Percentiles rank a stretch among this genome's conserved stretches.
Conservation (phyloP, 2,113 vertebrate species). For the Sorex fumeus region DNA sequence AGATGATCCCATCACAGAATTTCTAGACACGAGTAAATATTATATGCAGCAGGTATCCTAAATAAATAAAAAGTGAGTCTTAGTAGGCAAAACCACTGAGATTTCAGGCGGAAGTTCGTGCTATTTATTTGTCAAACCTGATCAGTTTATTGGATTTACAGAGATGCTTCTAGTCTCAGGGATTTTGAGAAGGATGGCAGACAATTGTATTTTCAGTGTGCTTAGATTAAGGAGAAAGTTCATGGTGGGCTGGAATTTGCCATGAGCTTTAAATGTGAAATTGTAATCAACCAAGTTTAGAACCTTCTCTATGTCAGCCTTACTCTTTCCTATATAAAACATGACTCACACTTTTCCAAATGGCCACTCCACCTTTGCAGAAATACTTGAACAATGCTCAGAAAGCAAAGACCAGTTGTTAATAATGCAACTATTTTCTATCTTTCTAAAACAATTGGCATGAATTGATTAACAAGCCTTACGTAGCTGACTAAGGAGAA, state of each 20-base stretch:
- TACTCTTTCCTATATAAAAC: neutral
- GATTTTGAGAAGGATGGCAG: rapidly evolving
- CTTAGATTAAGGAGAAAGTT: neutral
- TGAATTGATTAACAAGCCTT: neutral
- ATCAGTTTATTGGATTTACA: rapidly evolving
- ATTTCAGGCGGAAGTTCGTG: neutral
- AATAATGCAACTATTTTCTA: neutral
- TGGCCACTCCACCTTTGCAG: neutral
- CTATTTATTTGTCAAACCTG: rapidly evolving
- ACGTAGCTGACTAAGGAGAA: neutral
- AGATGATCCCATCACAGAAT: too few relatives aligned
- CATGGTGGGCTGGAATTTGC: neutral
- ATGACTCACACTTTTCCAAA: neutral
- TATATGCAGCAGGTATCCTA: too few relatives aligned
- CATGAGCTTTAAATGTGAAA: neutral
- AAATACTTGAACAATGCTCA: neutral
- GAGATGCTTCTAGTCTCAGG: rapidly evolving
- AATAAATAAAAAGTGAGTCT: neutral
- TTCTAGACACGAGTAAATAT: too few relatives aligned
- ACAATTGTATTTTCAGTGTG: rapidly evolving
- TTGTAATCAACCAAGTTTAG: rapidly evolving
- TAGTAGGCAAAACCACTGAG: rapidly evolving
- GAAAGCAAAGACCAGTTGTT: neutral
- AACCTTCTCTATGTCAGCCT: neutral
- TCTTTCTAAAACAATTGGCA: neutral